phyloP scores from a whole-genome alignment of 2,888 invertebrate species.

The Brachylomia viminalis region DNA sequence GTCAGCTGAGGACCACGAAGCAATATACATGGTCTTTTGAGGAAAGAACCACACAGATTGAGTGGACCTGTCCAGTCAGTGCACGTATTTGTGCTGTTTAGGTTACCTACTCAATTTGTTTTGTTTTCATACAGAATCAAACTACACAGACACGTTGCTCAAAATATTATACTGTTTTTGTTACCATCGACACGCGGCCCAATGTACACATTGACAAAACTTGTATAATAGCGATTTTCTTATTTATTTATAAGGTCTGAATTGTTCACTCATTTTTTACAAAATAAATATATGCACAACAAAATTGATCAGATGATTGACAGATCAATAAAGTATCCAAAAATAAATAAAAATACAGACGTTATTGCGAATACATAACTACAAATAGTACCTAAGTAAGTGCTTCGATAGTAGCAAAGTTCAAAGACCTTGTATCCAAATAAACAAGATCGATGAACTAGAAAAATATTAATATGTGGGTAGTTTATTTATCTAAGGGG shows the following conservation, averaged over 20 bases:
- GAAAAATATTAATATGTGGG: constrained; percentile 42
- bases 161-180: no score
- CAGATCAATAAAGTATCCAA: neutral
- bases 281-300: neutral
- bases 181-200: no score
- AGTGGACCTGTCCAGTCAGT: no score
- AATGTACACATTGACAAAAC: neutral
- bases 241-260: neutral
- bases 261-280: neutral
- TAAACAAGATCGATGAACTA: constrained; percentile 30
- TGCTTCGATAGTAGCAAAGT: constrained; percentile 9
- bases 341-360: neutral
- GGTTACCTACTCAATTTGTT: neutral
- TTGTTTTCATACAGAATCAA: neutral
- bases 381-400: neutral
- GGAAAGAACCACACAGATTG: no score
- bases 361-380: constrained; percentile 7
- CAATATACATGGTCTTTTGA: neutral
- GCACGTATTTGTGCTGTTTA: no score
- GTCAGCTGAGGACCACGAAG: no score
- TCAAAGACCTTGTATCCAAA: constrained; percentile 44
- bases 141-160: neutral
- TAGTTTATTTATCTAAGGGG: constrained; percentile 54
- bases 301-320: neutral
- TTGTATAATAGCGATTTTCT: neutral